Base-by-base conservation (phyloP, 2,113 vertebrate genomes). In the Brachyhypopomus occidentalis region DNA sequence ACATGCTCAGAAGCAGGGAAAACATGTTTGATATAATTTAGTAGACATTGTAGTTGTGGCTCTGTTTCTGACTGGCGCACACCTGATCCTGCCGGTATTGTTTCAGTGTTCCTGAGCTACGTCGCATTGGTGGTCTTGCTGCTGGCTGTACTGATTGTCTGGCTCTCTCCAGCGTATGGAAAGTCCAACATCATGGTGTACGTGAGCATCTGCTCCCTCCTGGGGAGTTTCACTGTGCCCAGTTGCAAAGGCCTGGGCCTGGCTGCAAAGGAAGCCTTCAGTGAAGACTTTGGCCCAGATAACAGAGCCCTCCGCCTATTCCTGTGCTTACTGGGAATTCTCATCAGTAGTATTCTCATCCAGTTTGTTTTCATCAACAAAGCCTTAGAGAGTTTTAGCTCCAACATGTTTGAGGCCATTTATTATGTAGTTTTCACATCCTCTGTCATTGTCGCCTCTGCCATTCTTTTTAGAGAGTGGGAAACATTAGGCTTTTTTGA, bases 301-400 rank as follows among this genome's bases (percentile, higher is more conserved):
- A 87, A 89, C 88, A 89, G 94, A 75, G 95, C 95, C 64, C 89
- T 93, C 75, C 89, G 88, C 79, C 93, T 99, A 70, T 97, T 96
- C 88, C 82, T 96, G 85, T 91, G 91, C 75, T 92, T 99, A 59
- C 83, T 98, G 89, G 94, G 90, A 59, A 94, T 95, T 66, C 92
- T 99, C 48, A 89, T 93, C 22, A 91, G 94, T 91, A 96, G 97
- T 92, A 94, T 98, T 87, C 92, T 97, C 20, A 92, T 95, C 63
- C 98, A 99, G 92, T 99, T 99, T 90, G 91, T 94, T 78, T 99
- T 95, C 86, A 98, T 99, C 92, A 99, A 96, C 89, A 97, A 95
- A 89, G 98, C 97, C 1, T 87, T 99, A 81, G 95, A 98, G 91
- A 91, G 89, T 86, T 99, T 96, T 79, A 95, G 95, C 91, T 96